A percentile compares a stretch with the other conserved stretches of the same genome.
Conservation (phyloP, 2,888 invertebrate genomes). For the Cryptophagus acutangulus region DNA sequence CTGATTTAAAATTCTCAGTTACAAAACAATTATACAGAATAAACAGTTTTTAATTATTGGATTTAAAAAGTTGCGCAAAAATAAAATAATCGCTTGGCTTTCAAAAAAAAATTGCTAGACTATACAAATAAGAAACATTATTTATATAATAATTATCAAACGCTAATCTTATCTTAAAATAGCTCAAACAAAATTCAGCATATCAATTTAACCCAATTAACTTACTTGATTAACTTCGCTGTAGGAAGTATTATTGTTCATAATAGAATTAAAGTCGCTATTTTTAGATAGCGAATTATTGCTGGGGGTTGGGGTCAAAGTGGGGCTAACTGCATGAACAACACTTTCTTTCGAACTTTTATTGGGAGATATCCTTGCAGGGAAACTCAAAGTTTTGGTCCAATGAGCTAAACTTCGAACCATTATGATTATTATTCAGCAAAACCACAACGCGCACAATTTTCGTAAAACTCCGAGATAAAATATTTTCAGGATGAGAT, state of each 20-base stretch:
- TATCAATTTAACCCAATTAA: no score
- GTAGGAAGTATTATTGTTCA: slow-evolving; percentile 35
- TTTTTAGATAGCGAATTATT: slow-evolving; percentile 43
- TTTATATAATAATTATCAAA: no score
- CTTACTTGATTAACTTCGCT: slow-evolving; percentile 44
- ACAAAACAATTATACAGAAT: no score
- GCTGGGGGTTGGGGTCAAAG: slow-evolving; percentile 60
- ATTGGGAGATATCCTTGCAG: slow-evolving; percentile 77
- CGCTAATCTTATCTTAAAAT: background rate
- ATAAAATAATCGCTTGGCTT: no score
- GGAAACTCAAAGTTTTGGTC: slow-evolving; percentile 88
- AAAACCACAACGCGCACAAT: slow-evolving; percentile 6
- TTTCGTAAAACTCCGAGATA: background rate
- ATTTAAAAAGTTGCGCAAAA: no score
- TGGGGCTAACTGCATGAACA: slow-evolving; percentile 53
- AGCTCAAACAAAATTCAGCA: background rate
- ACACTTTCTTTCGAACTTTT: slow-evolving; percentile 70
- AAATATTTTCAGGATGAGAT: background rate
- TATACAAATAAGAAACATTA: no score
- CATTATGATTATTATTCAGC: slow-evolving; percentile 49
- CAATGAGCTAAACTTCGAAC: slow-evolving; percentile 84
- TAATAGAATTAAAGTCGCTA: slow-evolving; percentile 44
- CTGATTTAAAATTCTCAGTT: no score
- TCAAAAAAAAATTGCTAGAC: no score
- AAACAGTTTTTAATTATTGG: no score